phyloP scores from a whole-genome alignment of 2,888 invertebrate species.

The Pandemis heparana region DNA sequence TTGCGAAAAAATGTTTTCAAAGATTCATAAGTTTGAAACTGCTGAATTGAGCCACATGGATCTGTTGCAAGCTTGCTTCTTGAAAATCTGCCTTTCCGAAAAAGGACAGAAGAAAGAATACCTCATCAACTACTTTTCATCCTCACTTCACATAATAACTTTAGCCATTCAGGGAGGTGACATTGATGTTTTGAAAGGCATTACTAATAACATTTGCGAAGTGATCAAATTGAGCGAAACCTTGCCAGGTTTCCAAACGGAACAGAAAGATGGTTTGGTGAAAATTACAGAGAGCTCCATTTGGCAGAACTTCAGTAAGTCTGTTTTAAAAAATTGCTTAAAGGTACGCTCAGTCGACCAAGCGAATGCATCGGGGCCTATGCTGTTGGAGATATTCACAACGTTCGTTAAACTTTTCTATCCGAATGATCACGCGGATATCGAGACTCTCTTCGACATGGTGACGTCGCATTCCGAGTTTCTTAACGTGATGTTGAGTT shows the following conservation, averaged over 20 bases:
- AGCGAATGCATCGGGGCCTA: constrained; percentile 68
- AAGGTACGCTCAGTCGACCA: constrained; percentile 73
- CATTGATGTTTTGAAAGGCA: constrained; percentile 55
- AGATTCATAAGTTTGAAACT: constrained; percentile 87
- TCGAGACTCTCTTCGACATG: constrained; percentile 89
- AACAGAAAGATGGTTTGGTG: constrained; percentile 66
- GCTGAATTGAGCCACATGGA: constrained; percentile 85
- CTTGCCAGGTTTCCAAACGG: constrained; percentile 56
- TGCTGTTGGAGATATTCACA: constrained; percentile 84
- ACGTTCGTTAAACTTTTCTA: constrained; percentile 86
- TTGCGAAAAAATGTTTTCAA: constrained; percentile 84
- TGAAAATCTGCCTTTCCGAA: constrained; percentile 74
- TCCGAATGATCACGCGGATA: constrained; percentile 72
- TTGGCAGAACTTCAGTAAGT: constrained; percentile 87
- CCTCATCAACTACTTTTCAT: constrained; percentile 83
- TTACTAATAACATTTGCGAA: constrained; percentile 64
- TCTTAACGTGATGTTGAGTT: constrained; percentile 88
- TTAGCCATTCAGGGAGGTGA: constrained; percentile 78
- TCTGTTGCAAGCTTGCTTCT: constrained; percentile 83
- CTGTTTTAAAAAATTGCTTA: constrained; percentile 88
- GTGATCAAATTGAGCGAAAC: constrained; percentile 66
- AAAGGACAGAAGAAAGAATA: constrained; percentile 68
- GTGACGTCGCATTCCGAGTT: constrained; percentile 92
- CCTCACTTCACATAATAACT: constrained; percentile 82
- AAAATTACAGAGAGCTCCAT: constrained; percentile 75